Evolutionary conservation across 2,888 invertebrate genomes (phyloP).

Genomic region (Hypomecis punctinalis): DNA sequence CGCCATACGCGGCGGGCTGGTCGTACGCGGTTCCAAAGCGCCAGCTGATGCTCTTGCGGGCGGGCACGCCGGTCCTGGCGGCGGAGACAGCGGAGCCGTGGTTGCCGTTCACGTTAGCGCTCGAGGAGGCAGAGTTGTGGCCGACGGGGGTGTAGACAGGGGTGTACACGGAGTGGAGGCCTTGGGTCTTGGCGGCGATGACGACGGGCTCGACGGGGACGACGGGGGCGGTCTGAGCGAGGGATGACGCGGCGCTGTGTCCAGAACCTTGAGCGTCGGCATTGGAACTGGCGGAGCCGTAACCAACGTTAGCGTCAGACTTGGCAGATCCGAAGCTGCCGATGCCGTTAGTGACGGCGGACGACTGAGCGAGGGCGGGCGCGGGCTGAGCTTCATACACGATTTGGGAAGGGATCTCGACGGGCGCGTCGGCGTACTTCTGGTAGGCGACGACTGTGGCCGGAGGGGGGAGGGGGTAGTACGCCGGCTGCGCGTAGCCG

Average conservation of each 20-base stretch:
- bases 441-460: slow-evolving; percentile 69
- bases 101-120: slow-evolving; percentile 59
- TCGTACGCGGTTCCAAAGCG: slow-evolving; percentile 72
- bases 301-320: slow-evolving; percentile 62
- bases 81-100: slow-evolving; percentile 56
- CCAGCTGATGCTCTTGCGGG: slow-evolving; percentile 66
- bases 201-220: slow-evolving; percentile 44
- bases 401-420: slow-evolving; percentile 42
- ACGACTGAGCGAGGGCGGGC: slow-evolving; percentile 59
- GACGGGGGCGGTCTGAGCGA: slow-evolving; percentile 55
- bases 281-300: slow-evolving; percentile 64
- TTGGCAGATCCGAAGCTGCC: slow-evolving; percentile 59
- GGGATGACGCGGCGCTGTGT: slow-evolving; percentile 51
- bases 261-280: slow-evolving; percentile 59
- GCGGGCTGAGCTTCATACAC: slow-evolving; percentile 50
- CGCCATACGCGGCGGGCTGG: slow-evolving; percentile 50
- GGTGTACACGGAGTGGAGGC: slow-evolving; percentile 45
- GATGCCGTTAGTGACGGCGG: slow-evolving; percentile 58
- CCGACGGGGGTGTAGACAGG: slow-evolving; percentile 51
- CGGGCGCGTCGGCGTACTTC: slow-evolving; percentile 61
- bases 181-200: slow-evolving; percentile 28
- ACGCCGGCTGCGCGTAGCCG: slow-evolving; percentile 52
- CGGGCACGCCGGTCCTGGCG: slow-evolving; percentile 48
- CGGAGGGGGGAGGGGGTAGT: slow-evolving; percentile 66
- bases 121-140: slow-evolving; percentile 60